Evolutionary conservation across 1,140 invertebrate species (phyloP).

Genomic region (Ditylenchus dipsaci): DNA sequence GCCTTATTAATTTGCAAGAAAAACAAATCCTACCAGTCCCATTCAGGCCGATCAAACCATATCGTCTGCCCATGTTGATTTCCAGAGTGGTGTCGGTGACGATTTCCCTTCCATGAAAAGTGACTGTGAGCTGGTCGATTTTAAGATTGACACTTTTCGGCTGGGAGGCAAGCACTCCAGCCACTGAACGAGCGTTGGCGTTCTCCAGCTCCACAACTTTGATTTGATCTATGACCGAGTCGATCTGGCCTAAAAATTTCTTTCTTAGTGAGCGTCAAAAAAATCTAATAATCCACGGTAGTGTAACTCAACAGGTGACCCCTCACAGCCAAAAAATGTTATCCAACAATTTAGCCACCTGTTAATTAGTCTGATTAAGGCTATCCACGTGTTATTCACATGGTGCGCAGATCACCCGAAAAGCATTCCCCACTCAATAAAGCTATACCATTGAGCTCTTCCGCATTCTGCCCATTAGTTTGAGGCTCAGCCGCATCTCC

Average conservation of each 20-base stretch:
- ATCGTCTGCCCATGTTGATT: conserved; percentile 89
- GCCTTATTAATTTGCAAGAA: background rate
- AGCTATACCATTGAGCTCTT: conserved; percentile 12
- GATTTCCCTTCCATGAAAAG: conserved; percentile 92
- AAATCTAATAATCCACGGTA: no score
- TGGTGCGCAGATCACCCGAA: background rate
- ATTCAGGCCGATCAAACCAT: conserved; percentile 91
- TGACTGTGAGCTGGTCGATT: conserved; percentile 92
- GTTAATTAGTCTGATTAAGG: background rate
- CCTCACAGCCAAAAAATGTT: background rate
- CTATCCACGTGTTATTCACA: background rate
- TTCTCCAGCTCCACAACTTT: conserved; percentile 77
- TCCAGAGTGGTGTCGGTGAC: conserved; percentile 91
- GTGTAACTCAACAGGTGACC: no score
- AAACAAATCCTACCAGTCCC: conserved; percentile 74
- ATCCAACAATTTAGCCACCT: background rate
- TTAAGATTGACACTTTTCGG: conserved; percentile 90
- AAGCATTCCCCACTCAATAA: conserved; percentile 1
- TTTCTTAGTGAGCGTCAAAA: conserved; percentile 7
- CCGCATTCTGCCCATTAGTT: conserved; percentile 1
- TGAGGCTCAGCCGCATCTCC: conserved; percentile 29
- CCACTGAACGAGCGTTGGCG: conserved; percentile 85
- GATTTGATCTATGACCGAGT: conserved; percentile 64
- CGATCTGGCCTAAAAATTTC: conserved; percentile 32
- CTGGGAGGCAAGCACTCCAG: conserved; percentile 87